Evolutionary conservation across 1,140 invertebrate genomes (phyloP), one percentile per base, ranked within the genome.

Genomic region (Diploscapter pachys): DNA sequence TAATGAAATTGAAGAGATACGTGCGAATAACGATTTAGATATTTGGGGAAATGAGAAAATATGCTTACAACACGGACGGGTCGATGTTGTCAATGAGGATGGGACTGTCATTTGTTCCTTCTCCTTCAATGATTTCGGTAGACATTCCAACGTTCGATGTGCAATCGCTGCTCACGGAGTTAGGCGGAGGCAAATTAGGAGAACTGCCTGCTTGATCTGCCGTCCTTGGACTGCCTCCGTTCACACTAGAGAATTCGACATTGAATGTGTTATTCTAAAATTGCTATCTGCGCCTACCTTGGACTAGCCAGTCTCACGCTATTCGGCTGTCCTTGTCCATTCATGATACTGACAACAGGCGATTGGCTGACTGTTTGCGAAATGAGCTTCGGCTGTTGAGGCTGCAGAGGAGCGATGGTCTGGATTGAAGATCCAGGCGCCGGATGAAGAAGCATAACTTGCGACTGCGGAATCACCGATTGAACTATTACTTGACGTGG

Each of bases 121-220:
- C 50, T 75, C 63, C 13, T 13, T 71, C 51, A 56, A 53, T 54
- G n/a, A 55, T 5, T 52, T 31, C 31, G 31, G 31, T 31, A 31
- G 31, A 31, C 31, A 31, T 31, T 0, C 31, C 31, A 31, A 31
- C 31, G 1, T 31, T 31, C 31, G 31, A 31, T 31, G 31, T 31
- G 31, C 31, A 31, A 31, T 31, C 31, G 31, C 31, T 31, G 31
- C 31, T 31, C 31, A 31, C 31, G 31, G 31, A 31, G 31, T 31
- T 31, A 31, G 31, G 31, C 31, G 31, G 31, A 31, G 72, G 72
- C 48, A 74, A 55, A 55, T 61, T 74, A 2, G 72, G 72, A 1
- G 72, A 74, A 53, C 67, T 52, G 9, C 63, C 72, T 5, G 72
- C 66, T 49, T 74, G 72, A 51, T 74, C 72, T 6, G 67, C 72